A percentile compares a stretch with the other conserved stretches of the same genome.
Conservation (phyloP, 2,113 vertebrate genomes). For the Rallus limicola region DNA sequence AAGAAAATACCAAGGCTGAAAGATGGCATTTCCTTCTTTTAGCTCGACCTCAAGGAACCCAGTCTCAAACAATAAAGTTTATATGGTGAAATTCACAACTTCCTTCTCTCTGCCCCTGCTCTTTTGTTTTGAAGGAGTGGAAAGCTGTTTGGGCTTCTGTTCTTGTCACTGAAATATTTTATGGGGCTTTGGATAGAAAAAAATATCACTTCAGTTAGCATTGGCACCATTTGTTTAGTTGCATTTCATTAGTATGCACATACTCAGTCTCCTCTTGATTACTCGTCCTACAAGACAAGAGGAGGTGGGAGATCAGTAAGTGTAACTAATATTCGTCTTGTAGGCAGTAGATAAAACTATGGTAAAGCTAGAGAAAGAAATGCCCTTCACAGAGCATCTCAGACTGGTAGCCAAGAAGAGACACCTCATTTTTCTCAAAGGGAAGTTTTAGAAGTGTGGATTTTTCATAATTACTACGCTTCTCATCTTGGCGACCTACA, state of each 20-base stretch:
- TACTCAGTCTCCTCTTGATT: neutral
- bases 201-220: neutral
- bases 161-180: neutral
- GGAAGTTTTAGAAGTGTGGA: neutral
- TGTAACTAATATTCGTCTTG: neutral
- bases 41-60: neutral
- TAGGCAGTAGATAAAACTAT: neutral
- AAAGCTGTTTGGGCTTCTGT: neutral
- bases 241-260: neutral
- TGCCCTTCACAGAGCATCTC: neutral
- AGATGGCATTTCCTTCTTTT: neutral
- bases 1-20: neutral
- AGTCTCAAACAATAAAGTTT: neutral
- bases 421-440: neutral
- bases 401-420: neutral
- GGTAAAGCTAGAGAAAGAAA: neutral
- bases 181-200: neutral
- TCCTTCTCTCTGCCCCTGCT: neutral
- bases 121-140: neutral
- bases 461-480: neutral
- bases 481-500: neutral
- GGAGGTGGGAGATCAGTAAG: neutral
- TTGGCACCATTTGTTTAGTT: neutral
- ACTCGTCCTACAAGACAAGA: neutral
- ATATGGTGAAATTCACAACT: neutral